Conservation (phyloP, 1,140 invertebrate genomes). For the Elymnias hypermnestra region DNA sequence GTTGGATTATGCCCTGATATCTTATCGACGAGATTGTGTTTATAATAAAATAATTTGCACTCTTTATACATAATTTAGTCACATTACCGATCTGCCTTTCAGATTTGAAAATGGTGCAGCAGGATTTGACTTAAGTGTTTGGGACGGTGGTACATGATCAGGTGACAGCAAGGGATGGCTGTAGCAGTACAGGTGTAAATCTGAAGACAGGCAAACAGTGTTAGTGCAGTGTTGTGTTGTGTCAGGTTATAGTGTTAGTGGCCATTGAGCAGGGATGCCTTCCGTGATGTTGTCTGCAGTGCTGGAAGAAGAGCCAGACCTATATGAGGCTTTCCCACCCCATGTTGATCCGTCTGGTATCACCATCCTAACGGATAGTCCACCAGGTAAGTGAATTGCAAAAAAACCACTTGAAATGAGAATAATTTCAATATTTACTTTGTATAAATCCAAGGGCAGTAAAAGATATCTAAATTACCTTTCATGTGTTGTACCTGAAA, state of each 20-base stretch:
- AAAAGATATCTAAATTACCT: too few species aligned
- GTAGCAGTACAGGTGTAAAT: slow-evolving; percentile 57
- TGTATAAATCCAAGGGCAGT: too few species aligned
- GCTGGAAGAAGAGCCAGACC: slow-evolving; percentile 83
- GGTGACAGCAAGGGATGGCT: slow-evolving; percentile 46
- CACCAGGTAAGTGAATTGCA: slow-evolving; percentile 60
- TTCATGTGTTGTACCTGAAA: too few species aligned
- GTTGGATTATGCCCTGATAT: slow-evolving; percentile 42
- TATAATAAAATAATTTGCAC: slow-evolving; percentile 32
- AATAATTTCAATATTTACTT: background rate
- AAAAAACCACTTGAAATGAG: too few species aligned
- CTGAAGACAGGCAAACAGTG: slow-evolving; percentile 45
- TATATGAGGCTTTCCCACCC: slow-evolving; percentile 84
- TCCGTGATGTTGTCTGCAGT: slow-evolving; percentile 77
- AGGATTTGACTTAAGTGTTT: slow-evolving; percentile 73
- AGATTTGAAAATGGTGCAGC: slow-evolving; percentile 76
- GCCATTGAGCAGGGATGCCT: slow-evolving; percentile 63
- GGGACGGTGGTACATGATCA: slow-evolving; percentile 32
- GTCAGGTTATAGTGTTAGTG: slow-evolving; percentile 60
- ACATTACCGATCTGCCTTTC: slow-evolving; percentile 42
- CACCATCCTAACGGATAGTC: slow-evolving; percentile 77
- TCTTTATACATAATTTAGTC: slow-evolving; percentile 40
- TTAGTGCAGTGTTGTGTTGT: slow-evolving; percentile 66
- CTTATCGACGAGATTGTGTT: slow-evolving; percentile 33
- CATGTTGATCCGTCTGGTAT: slow-evolving; percentile 84